phyloP scores from a whole-genome alignment of 2,113 vertebrate genomes.

The Zosterops borbonicus region DNA sequence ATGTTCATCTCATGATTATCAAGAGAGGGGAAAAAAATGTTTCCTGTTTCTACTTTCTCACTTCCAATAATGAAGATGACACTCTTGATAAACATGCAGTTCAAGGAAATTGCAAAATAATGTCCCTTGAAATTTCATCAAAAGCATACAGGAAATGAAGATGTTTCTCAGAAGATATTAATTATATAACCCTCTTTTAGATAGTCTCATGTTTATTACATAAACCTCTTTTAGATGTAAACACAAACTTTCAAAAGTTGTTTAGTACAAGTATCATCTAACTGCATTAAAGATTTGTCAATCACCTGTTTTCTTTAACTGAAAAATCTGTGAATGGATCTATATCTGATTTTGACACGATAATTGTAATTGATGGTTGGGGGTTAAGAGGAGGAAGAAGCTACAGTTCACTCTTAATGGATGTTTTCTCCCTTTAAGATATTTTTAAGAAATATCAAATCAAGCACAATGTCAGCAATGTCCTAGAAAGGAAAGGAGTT shows the following conservation, averaged over 20 bases:
- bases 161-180: background rate
- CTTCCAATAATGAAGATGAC: background rate
- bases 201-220: background rate
- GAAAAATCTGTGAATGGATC: background rate
- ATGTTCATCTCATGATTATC: background rate
- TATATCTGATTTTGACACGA: background rate
- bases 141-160: background rate
- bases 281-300: background rate
- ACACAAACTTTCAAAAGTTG: background rate
- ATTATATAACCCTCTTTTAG: background rate
- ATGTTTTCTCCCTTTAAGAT: background rate
- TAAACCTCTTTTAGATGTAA: background rate
- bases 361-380: background rate
- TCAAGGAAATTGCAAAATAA: background rate
- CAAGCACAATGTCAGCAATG: background rate
- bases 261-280: background rate
- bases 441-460: background rate
- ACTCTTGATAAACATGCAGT: background rate
- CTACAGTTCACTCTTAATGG: background rate
- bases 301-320: background rate
- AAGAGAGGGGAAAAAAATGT: accelerated
- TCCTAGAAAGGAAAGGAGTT: background rate
- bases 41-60: background rate
- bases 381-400: background rate
- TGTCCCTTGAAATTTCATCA: background rate